Evolutionary conservation across 2,113 vertebrate genomes (phyloP), one percentile per base, ranked within the genome.

Genomic region (Myotis davidii): DNA sequence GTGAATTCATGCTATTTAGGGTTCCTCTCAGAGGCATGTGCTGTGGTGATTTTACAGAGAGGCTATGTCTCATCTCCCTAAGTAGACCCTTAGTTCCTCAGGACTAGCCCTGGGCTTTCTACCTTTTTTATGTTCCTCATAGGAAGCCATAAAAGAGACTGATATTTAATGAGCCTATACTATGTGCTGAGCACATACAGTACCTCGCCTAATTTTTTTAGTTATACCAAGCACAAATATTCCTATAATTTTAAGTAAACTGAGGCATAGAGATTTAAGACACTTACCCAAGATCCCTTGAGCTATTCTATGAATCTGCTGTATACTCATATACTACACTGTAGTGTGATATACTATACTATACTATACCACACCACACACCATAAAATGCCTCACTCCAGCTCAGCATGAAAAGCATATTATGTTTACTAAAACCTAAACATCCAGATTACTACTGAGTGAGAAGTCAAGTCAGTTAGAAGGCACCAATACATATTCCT

Each of bases 221-320:
- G 11, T 32, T 65, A 56, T 5, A 72, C 45, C 10, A 83, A 90
- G 16, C 9, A 65, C 32, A 52, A 73, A 74, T 21, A 65, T 59
- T 85, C 56, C 21, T 76, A 65, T 56, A 79, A 59, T 82, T 64
- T 95, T 91, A 91, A 91, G 50, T 21, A 93, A 88, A 93, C 37
- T 21, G 29, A 76, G 32, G 54, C 27, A 70, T 9, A 67, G 61
- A 72, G 65, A 77, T 82, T 54, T 65, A 85, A 87, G 72, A 67
- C 37, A 85, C 1, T 9, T 69, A 69, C 8, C 45, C 72, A 82
- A 42, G 9, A 73, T 70, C 50, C 74, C 3, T 16, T 29, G 12
- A 73, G 64, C 25, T 74, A 45, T 45, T n/a, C 39, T 27, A 23
- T 48, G 78, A 88, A 21, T 54, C 76, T 65, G 25, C 37, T 29